These are phyloP conservation scores for Anableps anableps DNA, from an alignment of 2,797 vertebrate species.

Conservation along the genomic window DNA sequence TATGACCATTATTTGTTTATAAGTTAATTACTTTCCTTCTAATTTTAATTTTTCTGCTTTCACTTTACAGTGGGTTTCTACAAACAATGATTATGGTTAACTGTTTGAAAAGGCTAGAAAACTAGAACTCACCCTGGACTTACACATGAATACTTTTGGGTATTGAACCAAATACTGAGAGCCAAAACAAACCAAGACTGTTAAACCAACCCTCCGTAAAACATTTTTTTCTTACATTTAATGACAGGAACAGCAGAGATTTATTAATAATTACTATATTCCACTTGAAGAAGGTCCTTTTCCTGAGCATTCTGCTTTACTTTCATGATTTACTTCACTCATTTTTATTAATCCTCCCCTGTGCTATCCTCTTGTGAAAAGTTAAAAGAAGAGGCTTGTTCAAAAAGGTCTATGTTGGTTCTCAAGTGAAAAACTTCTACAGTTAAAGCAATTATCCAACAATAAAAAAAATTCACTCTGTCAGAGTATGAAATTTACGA, in stretches of 20 bases:
- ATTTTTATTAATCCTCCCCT: background rate
- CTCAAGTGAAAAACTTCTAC: constrained; percentile 1
- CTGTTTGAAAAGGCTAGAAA: background rate
- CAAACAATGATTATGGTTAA: background rate
- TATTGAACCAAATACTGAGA: background rate
- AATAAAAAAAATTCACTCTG: background rate
- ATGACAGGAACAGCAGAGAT: background rate
- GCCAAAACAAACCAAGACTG: background rate
- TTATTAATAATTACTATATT: constrained; percentile 4
- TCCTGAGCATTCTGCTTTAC: background rate
- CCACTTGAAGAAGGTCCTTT: background rate
- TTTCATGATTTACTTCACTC: constrained; percentile 8
- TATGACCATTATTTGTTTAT: background rate
- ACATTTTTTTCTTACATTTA: background rate
- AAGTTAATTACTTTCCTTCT: background rate
- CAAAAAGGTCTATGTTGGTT: background rate
- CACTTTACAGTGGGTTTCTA: background rate
- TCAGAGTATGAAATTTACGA: background rate
- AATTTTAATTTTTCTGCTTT: background rate
- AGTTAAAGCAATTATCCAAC: background rate
- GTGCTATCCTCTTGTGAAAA: background rate
- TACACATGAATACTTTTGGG: background rate
- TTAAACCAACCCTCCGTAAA: background rate
- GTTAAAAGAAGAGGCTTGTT: background rate
- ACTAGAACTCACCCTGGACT: background rate